These are phyloP conservation scores for Virgularia gustaviana DNA, from an alignment of 92 coral and sea anemone species.

Conservation along the genomic window DNA sequence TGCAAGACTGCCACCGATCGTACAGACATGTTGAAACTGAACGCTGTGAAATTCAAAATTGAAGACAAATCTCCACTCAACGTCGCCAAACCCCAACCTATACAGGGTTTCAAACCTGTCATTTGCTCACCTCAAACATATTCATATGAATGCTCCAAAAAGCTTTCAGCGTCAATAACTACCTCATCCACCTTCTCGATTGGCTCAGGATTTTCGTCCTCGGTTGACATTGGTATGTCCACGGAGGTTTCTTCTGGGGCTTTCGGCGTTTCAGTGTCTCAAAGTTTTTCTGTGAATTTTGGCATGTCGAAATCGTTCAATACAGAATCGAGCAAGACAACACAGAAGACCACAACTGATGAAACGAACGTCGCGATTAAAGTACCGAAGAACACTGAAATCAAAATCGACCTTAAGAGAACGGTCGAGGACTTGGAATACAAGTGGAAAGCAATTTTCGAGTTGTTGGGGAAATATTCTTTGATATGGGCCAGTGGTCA, in stretches of 20 bases:
- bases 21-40: not conserved
- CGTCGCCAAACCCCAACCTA: not conserved
- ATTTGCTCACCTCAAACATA: constrained; percentile 2
- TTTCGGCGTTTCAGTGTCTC: not conserved
- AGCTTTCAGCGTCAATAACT: not conserved
- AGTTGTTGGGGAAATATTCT: not conserved
- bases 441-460: not conserved
- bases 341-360: not conserved
- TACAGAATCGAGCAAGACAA: not conserved
- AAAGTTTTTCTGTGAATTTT: not conserved
- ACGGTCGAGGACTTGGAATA: not conserved
- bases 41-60: not conserved
- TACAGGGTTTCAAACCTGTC: not conserved
- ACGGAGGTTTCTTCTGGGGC: not conserved
- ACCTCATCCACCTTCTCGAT: not conserved
- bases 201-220: not conserved
- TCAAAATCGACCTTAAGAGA: not conserved
- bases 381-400: not conserved
- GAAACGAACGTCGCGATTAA: not conserved
- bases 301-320: not conserved
- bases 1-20: not conserved
- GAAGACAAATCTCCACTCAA: not conserved
- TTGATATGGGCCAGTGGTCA: not conserved
- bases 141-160: not conserved
- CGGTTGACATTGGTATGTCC: not conserved